Conservation (phyloP, 2,113 vertebrate genomes). For the Phasianus colchicus region DNA sequence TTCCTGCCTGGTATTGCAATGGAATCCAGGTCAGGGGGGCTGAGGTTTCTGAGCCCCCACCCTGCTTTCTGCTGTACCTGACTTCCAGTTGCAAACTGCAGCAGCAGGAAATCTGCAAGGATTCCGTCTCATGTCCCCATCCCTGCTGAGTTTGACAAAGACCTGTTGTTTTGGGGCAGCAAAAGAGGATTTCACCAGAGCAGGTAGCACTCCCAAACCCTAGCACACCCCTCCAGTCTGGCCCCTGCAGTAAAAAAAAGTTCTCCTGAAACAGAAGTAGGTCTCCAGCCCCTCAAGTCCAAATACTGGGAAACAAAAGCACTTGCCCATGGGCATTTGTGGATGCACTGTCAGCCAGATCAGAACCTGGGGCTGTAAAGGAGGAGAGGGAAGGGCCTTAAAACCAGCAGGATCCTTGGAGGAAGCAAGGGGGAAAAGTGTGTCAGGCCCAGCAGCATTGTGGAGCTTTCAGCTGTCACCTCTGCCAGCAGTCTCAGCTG, state of each 20-base stretch:
- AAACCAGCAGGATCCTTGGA: neutral
- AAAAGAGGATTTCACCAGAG: neutral
- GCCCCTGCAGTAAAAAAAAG: neutral
- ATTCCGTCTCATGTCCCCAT: accelerated
- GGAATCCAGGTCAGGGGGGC: neutral
- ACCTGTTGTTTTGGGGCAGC: no score
- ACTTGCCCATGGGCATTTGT: accelerated
- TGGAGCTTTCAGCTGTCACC: accelerated
- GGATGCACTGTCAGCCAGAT: neutral
- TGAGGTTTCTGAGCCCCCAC: neutral
- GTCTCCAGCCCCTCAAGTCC: neutral
- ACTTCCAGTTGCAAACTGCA: neutral
- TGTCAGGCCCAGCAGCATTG: neutral
- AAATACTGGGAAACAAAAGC: neutral
- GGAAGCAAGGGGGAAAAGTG: neutral
- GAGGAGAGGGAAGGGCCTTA: neutral
- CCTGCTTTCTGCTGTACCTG: accelerated
- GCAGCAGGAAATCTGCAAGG: neutral
- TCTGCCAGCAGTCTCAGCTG: neutral
- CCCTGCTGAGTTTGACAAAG: neutral
- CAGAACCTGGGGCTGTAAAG: accelerated
- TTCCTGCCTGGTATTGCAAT: neutral
- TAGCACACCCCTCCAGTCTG: neutral
- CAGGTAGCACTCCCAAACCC: neutral
- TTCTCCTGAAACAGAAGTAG: accelerated